These are phyloP conservation scores for Oncorhynchus mykiss DNA, from an alignment of 2,113 vertebrate genomes.

Conservation along the genomic window DNA sequence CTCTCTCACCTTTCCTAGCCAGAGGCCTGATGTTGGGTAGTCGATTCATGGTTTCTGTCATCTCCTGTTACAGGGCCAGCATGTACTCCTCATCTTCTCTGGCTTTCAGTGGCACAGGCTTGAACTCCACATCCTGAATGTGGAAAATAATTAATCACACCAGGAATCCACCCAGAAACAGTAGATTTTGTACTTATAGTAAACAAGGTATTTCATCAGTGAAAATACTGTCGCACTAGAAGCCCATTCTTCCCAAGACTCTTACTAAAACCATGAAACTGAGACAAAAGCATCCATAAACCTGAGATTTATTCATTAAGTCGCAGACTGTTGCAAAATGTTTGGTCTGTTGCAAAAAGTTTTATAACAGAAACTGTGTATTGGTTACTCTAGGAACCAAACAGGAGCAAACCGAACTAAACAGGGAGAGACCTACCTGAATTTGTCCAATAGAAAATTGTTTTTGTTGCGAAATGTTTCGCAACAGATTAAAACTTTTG, in stretches of 20 bases:
- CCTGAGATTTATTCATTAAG: too few species aligned
- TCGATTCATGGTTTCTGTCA: slow-evolving; percentile 80
- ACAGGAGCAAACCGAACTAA: too few species aligned
- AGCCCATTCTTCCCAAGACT: not conserved
- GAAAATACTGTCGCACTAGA: too few species aligned
- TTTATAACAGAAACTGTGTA: too few species aligned
- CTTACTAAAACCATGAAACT: not conserved
- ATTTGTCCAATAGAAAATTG: too few species aligned
- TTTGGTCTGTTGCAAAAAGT: too few species aligned
- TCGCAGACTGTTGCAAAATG: too few species aligned
- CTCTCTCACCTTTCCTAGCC: slow-evolving; percentile 71
- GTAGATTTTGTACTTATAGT: not conserved
- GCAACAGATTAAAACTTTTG: too few species aligned
- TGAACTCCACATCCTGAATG: slow-evolving; percentile 76
- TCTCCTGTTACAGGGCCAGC: slow-evolving; percentile 88
- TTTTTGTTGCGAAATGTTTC: too few species aligned
- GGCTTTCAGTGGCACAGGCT: slow-evolving; percentile 82
- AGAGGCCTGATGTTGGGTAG: slow-evolving; percentile 77
- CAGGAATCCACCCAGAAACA: not conserved
- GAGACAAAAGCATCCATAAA: not conserved
- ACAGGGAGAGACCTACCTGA: too few species aligned
- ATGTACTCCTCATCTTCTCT: slow-evolving; percentile 87
- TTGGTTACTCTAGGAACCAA: too few species aligned
- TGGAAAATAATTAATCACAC: not conserved
- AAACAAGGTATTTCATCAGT: not conserved